Evolutionary conservation across 2,797 vertebrate genomes (phyloP), one percentile per base, ranked within the genome.

Genomic region (Euthynnus affinis): DNA sequence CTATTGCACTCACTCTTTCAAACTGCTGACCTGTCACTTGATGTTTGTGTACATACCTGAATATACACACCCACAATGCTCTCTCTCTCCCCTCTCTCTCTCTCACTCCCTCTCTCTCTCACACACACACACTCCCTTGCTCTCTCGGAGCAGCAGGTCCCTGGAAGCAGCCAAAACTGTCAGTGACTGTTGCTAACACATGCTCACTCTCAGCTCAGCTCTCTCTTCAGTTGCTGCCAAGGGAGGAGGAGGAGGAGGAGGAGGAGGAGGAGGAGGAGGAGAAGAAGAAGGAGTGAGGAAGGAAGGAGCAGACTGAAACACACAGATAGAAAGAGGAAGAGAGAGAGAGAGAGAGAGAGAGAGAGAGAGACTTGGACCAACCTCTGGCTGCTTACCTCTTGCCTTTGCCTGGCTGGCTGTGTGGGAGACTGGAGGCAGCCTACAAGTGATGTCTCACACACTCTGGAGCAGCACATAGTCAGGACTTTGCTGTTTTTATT

Each of bases 161-260:
- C 83, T 89, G 88, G 73, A 91, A 88, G 87, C 87, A 90, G 90
- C 82, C 83, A 70, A 49, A 88, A 90, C 90, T 89, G 90, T 90
- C 89, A 89, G 83, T 73, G 84, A 88, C 90, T 90, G 89, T 77
- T 87, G 71, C 81, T 51, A 82, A 87, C 88, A 89, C 91, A 93
- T 79, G 82, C 84, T 91, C 69, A 20, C 84, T 88, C 81, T 89
- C 82, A 20, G 84, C 85, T 87, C 84, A 2, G 78, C 89, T 89
- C 86, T 69, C 60, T 89, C 85, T 88, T 75, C 78, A 73, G 80
- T 58, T 55, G 56, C 84, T 90, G 92, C 91, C 80, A 86, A 88
- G 75, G 77, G 55, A 87, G 78, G 68, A 60, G 74, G 75, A 86
- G 79, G 79, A 83, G 71, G 34, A 84, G 60, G 10, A 77, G 58